phyloP scores from a whole-genome alignment of 2,113 vertebrate genomes.

The pig (Sus scrofa) region T2T-Sscrofa CM000827.6:104874501-104875000 shows the following conservation, averaged over 20 bases:
- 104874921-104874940: too few relatives aligned
- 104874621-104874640: neutral
- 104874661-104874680: neutral
- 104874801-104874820: too few relatives aligned
- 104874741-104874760: neutral
- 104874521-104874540: neutral
- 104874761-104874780: too few relatives aligned
- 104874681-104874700: neutral
- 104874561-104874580: constrained; percentile 1
- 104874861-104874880: too few relatives aligned
- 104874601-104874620: neutral
- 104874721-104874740: neutral
- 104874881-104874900: too few relatives aligned
- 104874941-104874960: too few relatives aligned
- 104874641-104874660: neutral
- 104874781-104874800: too few relatives aligned
- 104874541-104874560: neutral
- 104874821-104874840: too few relatives aligned
- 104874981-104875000: too few relatives aligned
- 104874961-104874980: too few relatives aligned
- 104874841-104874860: too few relatives aligned
- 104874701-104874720: neutral
- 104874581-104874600: neutral
- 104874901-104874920: too few relatives aligned
- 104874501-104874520: neutral